These are phyloP conservation scores for Nymphalis c-album DNA, from an alignment of 2,888 invertebrate genomes.

Conservation along the genomic window DNA sequence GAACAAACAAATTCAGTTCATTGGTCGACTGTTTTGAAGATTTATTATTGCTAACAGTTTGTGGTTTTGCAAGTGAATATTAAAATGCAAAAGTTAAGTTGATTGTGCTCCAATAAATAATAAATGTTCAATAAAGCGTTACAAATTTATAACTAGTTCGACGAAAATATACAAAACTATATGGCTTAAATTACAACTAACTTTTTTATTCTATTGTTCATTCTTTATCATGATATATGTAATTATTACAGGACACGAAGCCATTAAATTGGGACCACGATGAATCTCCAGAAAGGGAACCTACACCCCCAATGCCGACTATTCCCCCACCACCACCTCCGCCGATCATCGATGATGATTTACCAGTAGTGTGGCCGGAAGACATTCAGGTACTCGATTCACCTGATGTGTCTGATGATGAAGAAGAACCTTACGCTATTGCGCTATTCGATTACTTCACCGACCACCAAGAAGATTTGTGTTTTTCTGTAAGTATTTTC, in stretches of 20 bases:
- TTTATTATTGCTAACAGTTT: no score
- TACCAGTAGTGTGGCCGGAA: conserved; percentile 55
- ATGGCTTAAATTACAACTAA: not conserved
- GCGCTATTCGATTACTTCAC: conserved; percentile 90
- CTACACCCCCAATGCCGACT: conserved; percentile 89
- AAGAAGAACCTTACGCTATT: conserved; percentile 85
- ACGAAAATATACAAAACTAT: no score
- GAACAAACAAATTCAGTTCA: no score
- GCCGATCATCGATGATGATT: conserved; percentile 60
- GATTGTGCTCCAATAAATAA: no score
- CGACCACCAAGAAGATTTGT: conserved; percentile 88
- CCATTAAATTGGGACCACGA: conserved; percentile 63
- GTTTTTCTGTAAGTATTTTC: conserved; percentile 85
- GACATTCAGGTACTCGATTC: conserved; percentile 42
- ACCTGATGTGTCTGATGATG: conserved; percentile 41
- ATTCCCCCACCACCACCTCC: conserved; percentile 90
- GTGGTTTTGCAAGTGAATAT: no score
- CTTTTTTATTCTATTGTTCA: not conserved
- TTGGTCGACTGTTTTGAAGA: no score
- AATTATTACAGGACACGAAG: conserved; percentile 59
- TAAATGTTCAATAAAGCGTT: no score
- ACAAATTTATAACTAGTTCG: no score
- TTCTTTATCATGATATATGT: not conserved
- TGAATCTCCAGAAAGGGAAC: conserved; percentile 65
- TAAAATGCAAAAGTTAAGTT: no score